Percentiles rank a stretch among this genome's conserved stretches.
These are phyloP conservation scores for Dasypogon diadema DNA, from an alignment of 2,888 invertebrate species.

Conservation along the genomic window DNA sequence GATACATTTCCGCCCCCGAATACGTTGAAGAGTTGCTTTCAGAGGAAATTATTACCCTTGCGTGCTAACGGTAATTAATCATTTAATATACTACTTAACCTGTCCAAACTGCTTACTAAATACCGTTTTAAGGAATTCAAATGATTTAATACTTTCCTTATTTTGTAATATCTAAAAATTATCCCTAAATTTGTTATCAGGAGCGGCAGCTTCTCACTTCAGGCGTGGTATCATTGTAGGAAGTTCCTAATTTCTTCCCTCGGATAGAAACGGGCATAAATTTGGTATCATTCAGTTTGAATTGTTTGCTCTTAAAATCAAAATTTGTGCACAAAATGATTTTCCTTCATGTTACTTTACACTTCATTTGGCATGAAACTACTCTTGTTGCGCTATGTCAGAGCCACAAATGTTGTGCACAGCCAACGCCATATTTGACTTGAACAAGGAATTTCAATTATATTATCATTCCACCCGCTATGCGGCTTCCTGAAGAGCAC, in stretches of 20 bases:
- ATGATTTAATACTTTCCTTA: no score
- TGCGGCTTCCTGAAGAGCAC: background rate
- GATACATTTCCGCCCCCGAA: constrained; percentile 21
- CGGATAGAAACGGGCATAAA: no score
- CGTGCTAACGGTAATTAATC: constrained; percentile 24
- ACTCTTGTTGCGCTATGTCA: background rate
- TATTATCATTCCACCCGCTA: constrained; percentile 15
- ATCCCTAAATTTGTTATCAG: no score
- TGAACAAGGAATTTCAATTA: constrained; percentile 37
- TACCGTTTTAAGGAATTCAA: no score
- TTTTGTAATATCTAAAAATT: no score
- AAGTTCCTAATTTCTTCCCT: no score
- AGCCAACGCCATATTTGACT: background rate
- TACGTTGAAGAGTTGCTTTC: background rate
- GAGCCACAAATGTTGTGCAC: constrained; percentile 9
- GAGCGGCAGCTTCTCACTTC: no score
- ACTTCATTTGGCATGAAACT: constrained; percentile 3
- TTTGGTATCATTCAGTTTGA: no score
- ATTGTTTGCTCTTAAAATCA: no score
- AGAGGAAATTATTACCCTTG: constrained; percentile 10
- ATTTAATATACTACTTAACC: background rate
- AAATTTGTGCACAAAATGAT: no score
- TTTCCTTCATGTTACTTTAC: background rate
- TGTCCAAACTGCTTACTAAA: no score
- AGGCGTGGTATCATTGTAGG: no score